Conservation (phyloP, 2,113 vertebrate genomes). For the Channa maculata region DNA sequence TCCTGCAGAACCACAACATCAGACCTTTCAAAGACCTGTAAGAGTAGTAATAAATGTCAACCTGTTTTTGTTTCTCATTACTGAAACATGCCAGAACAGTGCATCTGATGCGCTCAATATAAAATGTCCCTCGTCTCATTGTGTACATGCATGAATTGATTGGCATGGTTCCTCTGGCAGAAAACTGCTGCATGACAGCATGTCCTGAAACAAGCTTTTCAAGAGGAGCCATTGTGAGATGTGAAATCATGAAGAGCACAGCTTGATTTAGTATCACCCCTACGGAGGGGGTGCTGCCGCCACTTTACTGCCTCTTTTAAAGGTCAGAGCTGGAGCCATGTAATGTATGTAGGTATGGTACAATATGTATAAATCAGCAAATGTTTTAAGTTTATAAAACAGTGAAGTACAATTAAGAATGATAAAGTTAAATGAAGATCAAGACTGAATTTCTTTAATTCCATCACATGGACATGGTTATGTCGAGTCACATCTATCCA, state of each 20-base stretch:
- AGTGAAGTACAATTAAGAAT: too few relatives aligned
- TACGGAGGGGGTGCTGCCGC: conserved; percentile 20
- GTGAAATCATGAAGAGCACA: conserved; percentile 48
- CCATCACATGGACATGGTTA: conserved; percentile 3
- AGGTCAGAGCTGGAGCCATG: conserved; percentile 55
- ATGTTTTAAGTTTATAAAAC: too few relatives aligned
- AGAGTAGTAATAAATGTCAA: conserved; percentile 14
- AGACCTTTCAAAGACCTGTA: conserved; percentile 20
- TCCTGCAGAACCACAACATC: neutral
- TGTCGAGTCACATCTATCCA: conserved; percentile 4
- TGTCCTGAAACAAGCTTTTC: conserved; percentile 27
- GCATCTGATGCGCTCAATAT: conserved; percentile 28
- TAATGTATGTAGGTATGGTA: neutral
- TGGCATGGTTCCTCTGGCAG: conserved; percentile 32
- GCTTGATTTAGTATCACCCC: conserved; percentile 22
- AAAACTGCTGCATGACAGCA: conserved; percentile 7
- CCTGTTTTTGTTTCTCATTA: conserved; percentile 29
- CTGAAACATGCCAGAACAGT: conserved; percentile 21
- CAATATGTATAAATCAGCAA: too few relatives aligned
- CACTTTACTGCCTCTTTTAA: conserved; percentile 41
- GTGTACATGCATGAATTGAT: conserved; percentile 26
- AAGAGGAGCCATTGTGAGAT: conserved; percentile 26
- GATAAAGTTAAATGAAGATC: neutral
- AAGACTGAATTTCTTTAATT: neutral
- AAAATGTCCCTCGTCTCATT: conserved; percentile 7